Base-by-base conservation (phyloP, 1,140 invertebrate genomes). In the Ostrea edulis region DNA sequence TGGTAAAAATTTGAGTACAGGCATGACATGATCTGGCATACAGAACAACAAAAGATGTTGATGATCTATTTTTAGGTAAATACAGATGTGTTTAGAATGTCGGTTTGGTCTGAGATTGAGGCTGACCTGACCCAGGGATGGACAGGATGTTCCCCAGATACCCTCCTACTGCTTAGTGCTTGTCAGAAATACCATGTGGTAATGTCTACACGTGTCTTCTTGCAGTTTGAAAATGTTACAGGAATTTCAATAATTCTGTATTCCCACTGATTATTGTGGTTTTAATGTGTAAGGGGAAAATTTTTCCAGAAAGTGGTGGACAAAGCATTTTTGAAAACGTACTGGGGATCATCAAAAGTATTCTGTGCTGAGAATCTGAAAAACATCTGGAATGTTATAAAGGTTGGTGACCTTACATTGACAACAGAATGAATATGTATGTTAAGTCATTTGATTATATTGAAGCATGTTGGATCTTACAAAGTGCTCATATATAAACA, bases 261-360 rank as follows among this genome's bases (percentile, higher is more conserved):
- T 44, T 44, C 35, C 35, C 1, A 44, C 35, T 44, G 35, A 44
- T 2, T 44, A 44, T 44, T 44, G 35, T 44, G 35, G 5, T 44
- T 44, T 44, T 44, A 44, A 44, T 44, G 35, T 44, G 5, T 44
- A 5, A 44, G 35, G 35, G n/a, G n/a, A n/a, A n/a, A 44, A 44
- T 44, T 44, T 44, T 89, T 89, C n/a, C 62, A 89, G 88, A 65
- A 77, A 51, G 12, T 85, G 29, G 85, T 89, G 8, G 77, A 84
- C 82, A 89, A 89, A 54, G 3, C 68, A 20, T 89, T 89, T 81
- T 54, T 89, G 22, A 87, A 89, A 85, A 85, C 85, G 29, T 68
- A 89, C 52, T 89, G 88, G 88, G 55, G 58, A 12, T 53, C 52
- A 20, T 52, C 85, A 51, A 86, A 85, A 52, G n/a, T 89, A 14